Evolutionary conservation across 2,797 vertebrate species (phyloP).

Genomic region (Delichon dasypus): DNA sequence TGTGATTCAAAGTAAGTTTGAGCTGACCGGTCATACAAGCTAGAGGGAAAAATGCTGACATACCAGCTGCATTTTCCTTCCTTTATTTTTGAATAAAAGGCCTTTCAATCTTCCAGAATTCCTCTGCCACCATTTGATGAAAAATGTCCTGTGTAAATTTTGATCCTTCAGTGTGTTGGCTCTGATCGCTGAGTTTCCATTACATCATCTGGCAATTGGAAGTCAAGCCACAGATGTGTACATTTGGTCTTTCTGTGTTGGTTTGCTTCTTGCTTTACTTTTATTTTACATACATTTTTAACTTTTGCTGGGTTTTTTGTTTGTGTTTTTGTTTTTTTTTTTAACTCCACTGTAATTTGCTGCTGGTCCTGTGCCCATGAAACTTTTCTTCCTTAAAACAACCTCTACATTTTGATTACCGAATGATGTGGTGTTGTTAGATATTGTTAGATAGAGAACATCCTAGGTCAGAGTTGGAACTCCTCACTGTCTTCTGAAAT

Average conservation of each 20-base stretch:
- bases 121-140: background rate
- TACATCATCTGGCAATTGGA: background rate
- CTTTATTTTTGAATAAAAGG: background rate
- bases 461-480: background rate
- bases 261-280: background rate
- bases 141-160: accelerated
- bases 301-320: background rate
- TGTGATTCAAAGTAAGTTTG: background rate
- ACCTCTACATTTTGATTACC: background rate
- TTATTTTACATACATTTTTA: background rate
- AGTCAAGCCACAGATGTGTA: background rate
- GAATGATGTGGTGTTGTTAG: background rate
- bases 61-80: background rate
- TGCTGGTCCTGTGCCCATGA: background rate
- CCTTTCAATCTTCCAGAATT: background rate
- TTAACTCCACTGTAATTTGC: background rate
- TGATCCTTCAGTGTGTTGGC: background rate
- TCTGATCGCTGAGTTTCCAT: background rate
- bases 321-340: background rate
- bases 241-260: background rate
- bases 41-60: background rate
- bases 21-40: background rate
- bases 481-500: background rate
- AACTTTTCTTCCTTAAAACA: background rate
- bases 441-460: background rate